Conservation (phyloP, 2,797 vertebrate genomes). For the Orientallactaga sibirica region DNA sequence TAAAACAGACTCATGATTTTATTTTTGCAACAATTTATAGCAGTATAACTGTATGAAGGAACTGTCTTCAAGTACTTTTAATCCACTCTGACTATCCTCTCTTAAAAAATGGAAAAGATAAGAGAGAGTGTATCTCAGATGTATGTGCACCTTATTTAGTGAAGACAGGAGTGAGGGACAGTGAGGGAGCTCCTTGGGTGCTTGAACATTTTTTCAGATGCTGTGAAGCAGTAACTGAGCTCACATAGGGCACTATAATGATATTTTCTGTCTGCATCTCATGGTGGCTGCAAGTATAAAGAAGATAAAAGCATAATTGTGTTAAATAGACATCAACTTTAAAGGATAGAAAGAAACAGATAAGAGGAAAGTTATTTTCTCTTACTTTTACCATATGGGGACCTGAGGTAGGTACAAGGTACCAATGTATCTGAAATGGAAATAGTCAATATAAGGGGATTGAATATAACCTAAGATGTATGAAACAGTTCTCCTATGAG, state of each 20-base stretch:
- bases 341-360: background rate
- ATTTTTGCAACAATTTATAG: background rate
- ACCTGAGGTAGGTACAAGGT: background rate
- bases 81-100: background rate
- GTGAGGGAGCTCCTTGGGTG: accelerated
- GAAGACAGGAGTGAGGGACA: too few relatives aligned
- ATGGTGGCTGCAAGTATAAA: background rate
- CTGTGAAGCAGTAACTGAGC: background rate
- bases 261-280: background rate
- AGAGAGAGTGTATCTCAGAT: background rate
- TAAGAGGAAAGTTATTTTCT: background rate
- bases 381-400: background rate
- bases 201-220: background rate
- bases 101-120: background rate
- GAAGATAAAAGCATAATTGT: background rate
- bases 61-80: background rate
- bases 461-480: background rate
- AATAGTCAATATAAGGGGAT: background rate
- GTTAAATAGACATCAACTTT: background rate
- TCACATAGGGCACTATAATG: background rate
- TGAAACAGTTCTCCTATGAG: background rate
- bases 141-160: accelerated
- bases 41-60: too few relatives aligned
- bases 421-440: background rate
- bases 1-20: background rate